Base-by-base conservation (phyloP, 2,888 invertebrate species). In the Drosophila borealis region DNA sequence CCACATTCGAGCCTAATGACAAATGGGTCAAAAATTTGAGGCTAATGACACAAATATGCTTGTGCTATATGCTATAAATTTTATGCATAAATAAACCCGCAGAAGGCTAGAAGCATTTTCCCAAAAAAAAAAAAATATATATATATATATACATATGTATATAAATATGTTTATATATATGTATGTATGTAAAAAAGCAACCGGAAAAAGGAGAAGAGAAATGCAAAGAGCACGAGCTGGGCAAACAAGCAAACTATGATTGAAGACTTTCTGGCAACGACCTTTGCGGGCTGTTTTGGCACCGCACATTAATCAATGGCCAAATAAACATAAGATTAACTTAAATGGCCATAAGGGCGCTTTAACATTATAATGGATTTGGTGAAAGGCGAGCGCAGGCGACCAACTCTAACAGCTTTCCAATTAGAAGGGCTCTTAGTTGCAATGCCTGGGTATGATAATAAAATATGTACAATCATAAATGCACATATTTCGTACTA, bases 21-120 rank as follows among this genome's bases (percentile, higher is more conserved):
- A 83, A 83, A 83, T 83, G 89, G 83, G 88, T 83, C 83, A 89
- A 88, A 83, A 89, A 83, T 89, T 89, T 83, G 87, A 79, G 83
- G 85, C 89, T 83, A 83, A 83, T 89, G 88, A 84, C 82, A 83
- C 76, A 89, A 87, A 89, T 88, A 88, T 88, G 89, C 84, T 87
- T 70, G 60, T 62, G 78, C 87, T 64, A 36, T 64, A 66, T 51
- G 63, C 89, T 81, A 88, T 81, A 83, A 88, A 83, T 83, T 83
- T 45, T 68, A 74, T 88, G 87, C 84, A 86, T 86, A 83, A 83
- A 86, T 88, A 88, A 82, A 54, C 67, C 71, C 59, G 45, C 59
- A 71, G 48, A 60, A 50, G 56, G 54, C 56, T 45, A 45, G 29
- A 78, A 74, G 62, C 19, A 11, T 60, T 55, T 21, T 17, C 42